Conservation (phyloP, 2,888 invertebrate species). For the Meiosimyza decipiens region DNA sequence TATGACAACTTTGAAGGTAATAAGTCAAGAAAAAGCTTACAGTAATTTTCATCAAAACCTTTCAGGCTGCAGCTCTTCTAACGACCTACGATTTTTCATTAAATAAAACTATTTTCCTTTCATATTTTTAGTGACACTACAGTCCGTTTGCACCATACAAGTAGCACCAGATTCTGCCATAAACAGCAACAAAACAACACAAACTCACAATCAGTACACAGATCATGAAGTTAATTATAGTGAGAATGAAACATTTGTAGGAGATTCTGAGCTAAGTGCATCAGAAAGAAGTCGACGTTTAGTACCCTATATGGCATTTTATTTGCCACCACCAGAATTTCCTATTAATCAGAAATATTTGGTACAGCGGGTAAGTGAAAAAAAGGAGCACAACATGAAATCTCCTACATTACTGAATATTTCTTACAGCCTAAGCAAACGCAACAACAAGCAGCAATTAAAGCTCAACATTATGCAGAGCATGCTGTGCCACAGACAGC, state of each 20-base stretch:
- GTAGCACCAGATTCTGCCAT: constrained; percentile 12
- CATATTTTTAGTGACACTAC: constrained; percentile 15
- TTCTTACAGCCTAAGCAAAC: background rate
- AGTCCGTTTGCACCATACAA: constrained; percentile 9
- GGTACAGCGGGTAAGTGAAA: constrained; percentile 52
- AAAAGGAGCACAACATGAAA: background rate
- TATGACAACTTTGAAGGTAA: too few relatives aligned
- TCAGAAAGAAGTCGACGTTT: constrained; percentile 78
- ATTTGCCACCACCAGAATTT: constrained; percentile 73
- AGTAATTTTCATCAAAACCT: too few relatives aligned
- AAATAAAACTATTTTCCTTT: background rate
- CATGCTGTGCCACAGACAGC: constrained; percentile 49
- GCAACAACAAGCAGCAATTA: background rate
- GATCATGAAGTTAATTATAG: background rate
- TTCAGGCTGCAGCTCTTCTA: background rate
- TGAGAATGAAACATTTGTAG: constrained; percentile 42
- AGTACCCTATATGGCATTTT: constrained; percentile 86
- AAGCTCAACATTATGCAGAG: constrained; percentile 22
- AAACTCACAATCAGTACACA: background rate
- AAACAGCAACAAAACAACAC: background rate
- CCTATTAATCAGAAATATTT: constrained; percentile 66
- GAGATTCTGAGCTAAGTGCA: constrained; percentile 58
- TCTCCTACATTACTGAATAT: background rate
- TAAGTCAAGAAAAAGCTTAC: too few relatives aligned
- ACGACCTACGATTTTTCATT: too few relatives aligned